A percentile compares a stretch with the other conserved stretches of the same genome.
These are phyloP conservation scores for Podarcis lilfordi DNA, from an alignment of 2,797 vertebrate species.

Conservation along the genomic window DNA sequence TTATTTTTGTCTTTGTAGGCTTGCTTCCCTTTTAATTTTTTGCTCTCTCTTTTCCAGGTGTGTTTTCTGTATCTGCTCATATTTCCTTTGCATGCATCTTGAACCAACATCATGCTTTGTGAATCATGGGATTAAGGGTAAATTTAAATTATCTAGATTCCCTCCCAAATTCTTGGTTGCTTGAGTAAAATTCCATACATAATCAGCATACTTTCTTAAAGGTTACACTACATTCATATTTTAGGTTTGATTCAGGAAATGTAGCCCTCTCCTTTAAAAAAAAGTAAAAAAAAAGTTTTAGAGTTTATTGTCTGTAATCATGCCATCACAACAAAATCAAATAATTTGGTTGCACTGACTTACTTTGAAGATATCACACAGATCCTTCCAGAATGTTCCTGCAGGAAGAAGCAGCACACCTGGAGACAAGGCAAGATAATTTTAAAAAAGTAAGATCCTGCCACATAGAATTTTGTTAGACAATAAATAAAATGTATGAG, in stretches of 20 bases:
- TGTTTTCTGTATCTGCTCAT: background rate
- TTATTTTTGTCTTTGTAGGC: background rate
- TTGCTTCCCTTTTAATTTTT: background rate
- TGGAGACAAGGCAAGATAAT: background rate
- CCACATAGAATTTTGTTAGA: background rate
- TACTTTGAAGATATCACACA: conserved; percentile 9
- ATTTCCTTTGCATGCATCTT: background rate
- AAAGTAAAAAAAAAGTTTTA: background rate
- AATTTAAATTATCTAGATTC: background rate
- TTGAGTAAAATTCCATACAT: background rate
- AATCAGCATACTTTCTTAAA: background rate
- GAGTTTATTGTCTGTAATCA: background rate
- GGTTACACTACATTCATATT: background rate
- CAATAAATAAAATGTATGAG: background rate
- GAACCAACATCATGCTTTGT: background rate
- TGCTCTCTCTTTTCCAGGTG: background rate
- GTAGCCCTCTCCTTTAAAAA: background rate
- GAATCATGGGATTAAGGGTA: background rate
- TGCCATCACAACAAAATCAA: background rate
- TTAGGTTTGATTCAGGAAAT: background rate
- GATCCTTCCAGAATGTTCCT: background rate
- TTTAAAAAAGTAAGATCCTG: background rate
- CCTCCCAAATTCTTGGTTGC: background rate
- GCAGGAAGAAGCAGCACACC: background rate
- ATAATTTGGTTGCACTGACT: background rate